Evolutionary conservation across 2,113 vertebrate genomes (phyloP), one percentile per base, ranked within the genome.

Genomic region (Archocentrus centrarchus): DNA sequence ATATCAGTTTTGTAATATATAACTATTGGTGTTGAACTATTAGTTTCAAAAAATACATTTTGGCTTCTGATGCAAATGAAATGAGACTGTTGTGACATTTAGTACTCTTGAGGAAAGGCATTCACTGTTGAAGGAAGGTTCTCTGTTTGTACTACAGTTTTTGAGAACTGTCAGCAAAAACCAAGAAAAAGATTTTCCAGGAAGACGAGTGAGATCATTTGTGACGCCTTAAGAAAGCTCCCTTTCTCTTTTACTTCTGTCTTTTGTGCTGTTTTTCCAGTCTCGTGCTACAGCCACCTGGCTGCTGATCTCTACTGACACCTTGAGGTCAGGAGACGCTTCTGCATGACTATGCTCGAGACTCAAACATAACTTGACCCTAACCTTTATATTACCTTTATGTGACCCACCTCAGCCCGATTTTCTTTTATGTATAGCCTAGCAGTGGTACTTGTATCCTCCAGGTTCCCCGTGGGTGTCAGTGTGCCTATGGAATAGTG

Each of bases 231-330:
- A 44, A 59, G 82, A 95, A 92, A 89, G 83, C 80, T 84, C 30
- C 63, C 47, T 73, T 79, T 88, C 32, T 70, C 59, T 79, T 61
- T 83, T 2, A 24, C 59, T 64, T 22, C 1, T 73, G 39, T 81
- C 78, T 60, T 59, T 44, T 17, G 0, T 77, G 53, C 55, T 62
- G 75, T 58, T 55, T 35, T 66, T 77, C 68, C 50, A 47, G 4
- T 82, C 61, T 79, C 20, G 22, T 79, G 35, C 5, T 9, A 7
- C 55, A 30, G 60, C 58, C 6, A 59, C 85, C 47, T 27, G 82
- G 66, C 91, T 77, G 90, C 83, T 96, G 93, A 95, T 91, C 92
- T 94, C 86, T 91, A 94, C 93, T 95, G 90, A 92, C 95, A 94
- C 94, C 96, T 90, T 78, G 90, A 93, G 96, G 93, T 83, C 82